phyloP scores from a whole-genome alignment of 2,888 invertebrate species.

The Periphyllus acericola region DNA sequence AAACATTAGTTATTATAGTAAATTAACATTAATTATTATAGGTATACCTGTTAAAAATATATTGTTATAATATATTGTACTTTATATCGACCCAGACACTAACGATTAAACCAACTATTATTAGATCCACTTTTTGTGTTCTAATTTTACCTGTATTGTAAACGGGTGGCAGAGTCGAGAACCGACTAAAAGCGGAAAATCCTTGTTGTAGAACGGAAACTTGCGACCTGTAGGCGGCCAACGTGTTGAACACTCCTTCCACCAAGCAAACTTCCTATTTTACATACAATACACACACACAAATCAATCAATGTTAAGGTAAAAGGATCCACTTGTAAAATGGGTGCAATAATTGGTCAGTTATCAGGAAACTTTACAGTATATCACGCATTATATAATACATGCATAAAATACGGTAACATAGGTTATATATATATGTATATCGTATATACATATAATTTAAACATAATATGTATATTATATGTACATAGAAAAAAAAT shows the following conservation, averaged over 20 bases:
- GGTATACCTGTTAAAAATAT: too few relatives aligned
- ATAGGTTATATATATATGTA: not conserved
- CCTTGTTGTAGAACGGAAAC: constrained; percentile 60
- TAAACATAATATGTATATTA: too few relatives aligned
- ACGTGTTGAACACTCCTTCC: constrained; percentile 59
- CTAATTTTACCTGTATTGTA: constrained; percentile 46
- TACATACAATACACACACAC: constrained; percentile 35
- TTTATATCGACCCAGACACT: too few relatives aligned
- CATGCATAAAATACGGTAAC: not conserved
- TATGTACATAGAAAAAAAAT: not conserved
- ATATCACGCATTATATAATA: not conserved
- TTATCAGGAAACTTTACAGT: not conserved
- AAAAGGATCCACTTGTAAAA: not conserved
- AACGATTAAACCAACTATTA: too few relatives aligned
- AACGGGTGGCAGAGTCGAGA: constrained; percentile 52
- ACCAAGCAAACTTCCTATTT: constrained; percentile 58
- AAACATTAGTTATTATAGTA: too few relatives aligned
- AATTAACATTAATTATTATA: too few relatives aligned
- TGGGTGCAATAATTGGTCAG: not conserved
- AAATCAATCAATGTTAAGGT: constrained; percentile 34
- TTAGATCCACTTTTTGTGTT: too few relatives aligned
- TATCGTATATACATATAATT: not conserved
- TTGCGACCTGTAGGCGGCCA: constrained; percentile 59
- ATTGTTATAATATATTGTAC: too few relatives aligned
- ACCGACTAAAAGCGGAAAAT: constrained; percentile 59